These are phyloP conservation scores for Eurypyga helias DNA, from an alignment of 2,113 vertebrate genomes.

Conservation along the genomic window DNA sequence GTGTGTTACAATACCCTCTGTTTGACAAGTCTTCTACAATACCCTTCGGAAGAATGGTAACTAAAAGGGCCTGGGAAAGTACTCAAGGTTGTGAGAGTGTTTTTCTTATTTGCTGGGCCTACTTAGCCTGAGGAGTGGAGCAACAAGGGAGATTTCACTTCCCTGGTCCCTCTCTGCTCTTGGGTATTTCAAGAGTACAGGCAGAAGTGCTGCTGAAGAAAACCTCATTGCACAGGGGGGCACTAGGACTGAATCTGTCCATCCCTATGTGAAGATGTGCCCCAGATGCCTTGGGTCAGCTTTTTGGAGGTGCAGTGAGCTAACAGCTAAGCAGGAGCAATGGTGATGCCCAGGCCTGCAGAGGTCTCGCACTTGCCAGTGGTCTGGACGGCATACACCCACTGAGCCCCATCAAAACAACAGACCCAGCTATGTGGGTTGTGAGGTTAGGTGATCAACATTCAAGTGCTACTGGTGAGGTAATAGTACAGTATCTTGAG, in stretches of 20 bases:
- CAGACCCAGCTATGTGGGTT: neutral
- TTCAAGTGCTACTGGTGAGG: neutral
- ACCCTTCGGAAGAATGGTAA: neutral
- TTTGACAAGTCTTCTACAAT: neutral
- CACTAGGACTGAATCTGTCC: neutral
- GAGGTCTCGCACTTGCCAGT: neutral
- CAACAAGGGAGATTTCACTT: neutral
- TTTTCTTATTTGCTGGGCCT: neutral
- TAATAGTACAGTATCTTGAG: neutral
- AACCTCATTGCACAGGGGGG: neutral
- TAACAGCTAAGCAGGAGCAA: neutral
- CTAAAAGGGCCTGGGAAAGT: neutral
- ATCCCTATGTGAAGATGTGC: neutral
- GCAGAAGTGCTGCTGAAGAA: neutral
- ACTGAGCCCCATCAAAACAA: accelerated
- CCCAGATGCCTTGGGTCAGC: neutral
- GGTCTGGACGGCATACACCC: neutral
- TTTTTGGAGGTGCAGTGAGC: neutral
- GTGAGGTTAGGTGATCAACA: neutral
- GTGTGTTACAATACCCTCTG: neutral
- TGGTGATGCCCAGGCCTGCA: neutral
- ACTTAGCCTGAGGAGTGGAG: neutral
- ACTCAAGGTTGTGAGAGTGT: neutral
- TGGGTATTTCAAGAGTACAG: neutral
- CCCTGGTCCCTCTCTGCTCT: neutral